Percentiles rank a stretch among this genome's conserved stretches.
Evolutionary conservation across 2,888 invertebrate genomes (phyloP).

Genomic region (Andrena marginata): DNA sequence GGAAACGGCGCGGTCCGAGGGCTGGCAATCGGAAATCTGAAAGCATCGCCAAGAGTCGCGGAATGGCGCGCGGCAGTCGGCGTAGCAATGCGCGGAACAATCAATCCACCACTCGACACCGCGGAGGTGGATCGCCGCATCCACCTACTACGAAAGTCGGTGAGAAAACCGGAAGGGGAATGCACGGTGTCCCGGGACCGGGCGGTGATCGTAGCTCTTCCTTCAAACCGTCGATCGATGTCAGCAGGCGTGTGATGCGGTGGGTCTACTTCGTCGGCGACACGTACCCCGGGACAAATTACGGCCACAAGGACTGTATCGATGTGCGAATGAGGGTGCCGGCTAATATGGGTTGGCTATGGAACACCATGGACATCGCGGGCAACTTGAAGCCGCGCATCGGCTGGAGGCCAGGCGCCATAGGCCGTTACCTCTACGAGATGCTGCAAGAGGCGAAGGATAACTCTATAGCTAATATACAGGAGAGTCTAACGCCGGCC

Average conservation of each 20-base stretch:
- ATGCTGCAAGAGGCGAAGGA: slow-evolving; percentile 68
- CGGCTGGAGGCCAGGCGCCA: slow-evolving; percentile 83
- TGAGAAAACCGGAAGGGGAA: neutral
- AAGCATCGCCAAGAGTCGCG: neutral
- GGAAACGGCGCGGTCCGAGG: neutral
- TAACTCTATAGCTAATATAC: neutral
- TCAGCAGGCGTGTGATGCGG: slow-evolving; percentile 62
- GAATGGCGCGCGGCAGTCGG: no score
- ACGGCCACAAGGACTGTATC: slow-evolving; percentile 79
- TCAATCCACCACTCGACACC: neutral
- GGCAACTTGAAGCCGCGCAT: slow-evolving; percentile 75
- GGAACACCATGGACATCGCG: slow-evolving; percentile 72
- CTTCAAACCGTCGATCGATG: slow-evolving; percentile 39
- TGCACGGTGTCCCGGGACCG: slow-evolving; percentile 29
- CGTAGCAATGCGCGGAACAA: no score
- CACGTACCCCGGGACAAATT: slow-evolving; percentile 74
- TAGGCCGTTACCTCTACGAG: slow-evolving; percentile 65
- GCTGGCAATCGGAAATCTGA: neutral
- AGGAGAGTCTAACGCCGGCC: slow-evolving; percentile 2
- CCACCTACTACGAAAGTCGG: neutral
- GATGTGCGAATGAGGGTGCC: slow-evolving; percentile 77
- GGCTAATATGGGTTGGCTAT: slow-evolving; percentile 83
- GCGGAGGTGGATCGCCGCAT: neutral
- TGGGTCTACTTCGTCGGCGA: slow-evolving; percentile 80
- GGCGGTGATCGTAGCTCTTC: slow-evolving; percentile 57